Percentiles rank a stretch among this genome's conserved stretches.
These are phyloP conservation scores for Nothura maculosa DNA, from an alignment of 2,797 vertebrate genomes.

Conservation along the genomic window DNA sequence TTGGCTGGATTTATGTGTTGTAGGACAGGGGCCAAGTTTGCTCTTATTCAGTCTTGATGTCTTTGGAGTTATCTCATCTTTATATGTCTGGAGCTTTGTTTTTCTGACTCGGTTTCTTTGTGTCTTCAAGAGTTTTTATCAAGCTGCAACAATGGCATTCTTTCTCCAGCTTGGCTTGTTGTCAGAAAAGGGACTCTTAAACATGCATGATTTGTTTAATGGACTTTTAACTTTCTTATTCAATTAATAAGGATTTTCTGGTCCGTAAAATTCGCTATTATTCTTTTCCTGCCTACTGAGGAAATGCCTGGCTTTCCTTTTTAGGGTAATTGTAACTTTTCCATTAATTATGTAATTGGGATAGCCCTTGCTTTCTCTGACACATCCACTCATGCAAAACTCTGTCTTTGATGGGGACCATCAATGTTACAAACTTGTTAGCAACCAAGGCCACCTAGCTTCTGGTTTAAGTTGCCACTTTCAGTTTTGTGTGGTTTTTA, in stretches of 20 bases:
- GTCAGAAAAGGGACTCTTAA: conserved; percentile 16
- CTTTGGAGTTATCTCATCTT: conserved; percentile 49
- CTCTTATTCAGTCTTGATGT: conserved; percentile 16
- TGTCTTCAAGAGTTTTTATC: conserved; percentile 32
- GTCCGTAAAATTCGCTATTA: background rate
- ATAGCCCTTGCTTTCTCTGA: background rate
- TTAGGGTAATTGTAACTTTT: background rate
- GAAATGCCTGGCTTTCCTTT: conserved; percentile 8
- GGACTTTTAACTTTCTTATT: conserved; percentile 2
- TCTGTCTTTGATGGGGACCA: background rate
- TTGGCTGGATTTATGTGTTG: conserved; percentile 37
- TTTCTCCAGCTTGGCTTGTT: background rate
- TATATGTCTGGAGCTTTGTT: conserved; percentile 50
- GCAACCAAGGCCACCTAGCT: background rate
- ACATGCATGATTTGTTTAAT: background rate
- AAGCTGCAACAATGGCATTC: background rate
- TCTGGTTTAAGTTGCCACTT: background rate
- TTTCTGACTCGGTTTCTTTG: conserved; percentile 43
- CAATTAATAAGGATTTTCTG: background rate
- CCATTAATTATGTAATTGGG: background rate
- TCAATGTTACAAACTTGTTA: background rate
- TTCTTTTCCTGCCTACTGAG: background rate
- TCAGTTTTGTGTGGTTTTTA: background rate
- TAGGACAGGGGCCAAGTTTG: conserved; percentile 42
- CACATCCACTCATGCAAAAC: background rate